Conservation (phyloP, 2,113 vertebrate species). For the Sprattus sprattus region DNA sequence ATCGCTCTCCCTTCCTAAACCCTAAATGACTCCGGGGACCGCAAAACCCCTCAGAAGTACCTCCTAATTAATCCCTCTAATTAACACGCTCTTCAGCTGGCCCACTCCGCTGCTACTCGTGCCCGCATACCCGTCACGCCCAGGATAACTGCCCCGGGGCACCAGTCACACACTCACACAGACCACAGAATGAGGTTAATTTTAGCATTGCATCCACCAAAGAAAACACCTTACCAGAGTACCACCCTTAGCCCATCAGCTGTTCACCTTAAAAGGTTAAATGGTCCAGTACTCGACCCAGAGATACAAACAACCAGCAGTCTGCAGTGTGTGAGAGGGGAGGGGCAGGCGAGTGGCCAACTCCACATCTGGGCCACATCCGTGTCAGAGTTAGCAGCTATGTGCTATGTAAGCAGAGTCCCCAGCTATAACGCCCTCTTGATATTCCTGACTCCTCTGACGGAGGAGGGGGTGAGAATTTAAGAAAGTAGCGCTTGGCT, state of each 20-base stretch:
- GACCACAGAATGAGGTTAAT: background rate
- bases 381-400: background rate
- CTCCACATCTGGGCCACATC: too few relatives aligned
- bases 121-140: background rate
- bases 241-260: background rate
- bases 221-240: background rate
- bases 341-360: background rate
- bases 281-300: background rate
- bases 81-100: conserved; percentile 64
- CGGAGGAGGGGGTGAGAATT: background rate
- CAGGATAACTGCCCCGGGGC: background rate
- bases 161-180: background rate
- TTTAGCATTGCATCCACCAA: background rate
- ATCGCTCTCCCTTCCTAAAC: conserved; percentile 51
- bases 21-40: conserved; percentile 54
- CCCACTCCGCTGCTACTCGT: conserved; percentile 36
- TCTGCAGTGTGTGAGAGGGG: background rate
- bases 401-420: too few relatives aligned
- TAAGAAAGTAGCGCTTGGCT: background rate
- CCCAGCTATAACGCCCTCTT: background rate
- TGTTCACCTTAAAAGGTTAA: background rate
- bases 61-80: conserved; percentile 69
- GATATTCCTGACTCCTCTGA: background rate
- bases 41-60: conserved; percentile 52
- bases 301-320: background rate